These are phyloP conservation scores for Lasioglossum pauxillum DNA, from an alignment of 2,888 invertebrate genomes.

Conservation along the genomic window DNA sequence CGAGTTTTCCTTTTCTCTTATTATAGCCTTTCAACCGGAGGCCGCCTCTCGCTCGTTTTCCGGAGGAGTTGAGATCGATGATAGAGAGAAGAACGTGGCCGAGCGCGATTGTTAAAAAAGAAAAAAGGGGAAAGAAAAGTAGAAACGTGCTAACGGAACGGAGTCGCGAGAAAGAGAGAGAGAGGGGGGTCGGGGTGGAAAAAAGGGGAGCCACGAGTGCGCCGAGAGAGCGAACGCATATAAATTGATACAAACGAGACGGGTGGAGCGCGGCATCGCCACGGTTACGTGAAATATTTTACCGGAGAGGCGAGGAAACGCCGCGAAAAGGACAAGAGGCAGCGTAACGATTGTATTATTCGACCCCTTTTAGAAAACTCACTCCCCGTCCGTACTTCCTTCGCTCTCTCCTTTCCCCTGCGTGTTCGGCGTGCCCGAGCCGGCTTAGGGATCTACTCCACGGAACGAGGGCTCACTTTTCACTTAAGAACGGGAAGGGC, in stretches of 20 bases:
- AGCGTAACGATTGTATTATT: slow-evolving; percentile 70
- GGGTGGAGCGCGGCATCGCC: slow-evolving; percentile 28
- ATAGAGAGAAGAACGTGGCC: not conserved
- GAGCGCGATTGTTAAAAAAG: slow-evolving; percentile 1
- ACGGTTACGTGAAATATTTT: slow-evolving; percentile 41
- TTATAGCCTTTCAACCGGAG: slow-evolving; percentile 10
- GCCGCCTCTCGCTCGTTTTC: slow-evolving; percentile 2
- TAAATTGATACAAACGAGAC: slow-evolving; percentile 57
- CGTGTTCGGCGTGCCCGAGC: slow-evolving; percentile 62
- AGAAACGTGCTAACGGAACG: not conserved
- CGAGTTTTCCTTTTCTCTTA: slow-evolving; percentile 12
- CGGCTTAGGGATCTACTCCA: slow-evolving; percentile 61
- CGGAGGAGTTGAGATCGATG: slow-evolving; percentile 8
- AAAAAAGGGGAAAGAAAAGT: not conserved
- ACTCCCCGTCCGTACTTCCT: slow-evolving; percentile 22
- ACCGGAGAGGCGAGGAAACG: slow-evolving; percentile 45
- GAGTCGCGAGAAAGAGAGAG: not conserved
- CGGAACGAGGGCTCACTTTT: slow-evolving; percentile 73
- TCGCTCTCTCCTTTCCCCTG: not conserved
- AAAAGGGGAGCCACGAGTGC: not conserved
- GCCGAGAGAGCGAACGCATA: slow-evolving; percentile 10
- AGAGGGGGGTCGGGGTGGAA: not conserved
- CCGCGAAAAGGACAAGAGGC: slow-evolving; percentile 19
- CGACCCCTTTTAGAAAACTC: slow-evolving; percentile 65
- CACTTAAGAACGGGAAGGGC: slow-evolving; percentile 70